A percentile compares a stretch with the other conserved stretches of the same genome.
These are phyloP conservation scores for Antennarius maculatus DNA, from an alignment of 2,797 vertebrate genomes.

Conservation along the genomic window DNA sequence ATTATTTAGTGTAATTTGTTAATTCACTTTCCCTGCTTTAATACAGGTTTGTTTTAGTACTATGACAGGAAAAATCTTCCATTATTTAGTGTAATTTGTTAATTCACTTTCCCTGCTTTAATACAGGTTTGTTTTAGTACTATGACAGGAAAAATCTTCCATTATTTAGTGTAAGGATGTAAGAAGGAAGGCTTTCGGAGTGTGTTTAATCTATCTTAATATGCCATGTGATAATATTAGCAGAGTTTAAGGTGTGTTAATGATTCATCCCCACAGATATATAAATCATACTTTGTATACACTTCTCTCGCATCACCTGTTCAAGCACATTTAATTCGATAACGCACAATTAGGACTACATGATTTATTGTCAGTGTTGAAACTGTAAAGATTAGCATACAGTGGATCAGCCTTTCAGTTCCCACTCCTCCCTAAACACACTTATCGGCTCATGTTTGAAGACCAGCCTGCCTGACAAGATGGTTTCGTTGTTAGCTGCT, in stretches of 20 bases:
- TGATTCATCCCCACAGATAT: slow-evolving; percentile 59
- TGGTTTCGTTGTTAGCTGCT: slow-evolving; percentile 56
- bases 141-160: slow-evolving; percentile 56
- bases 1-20: slow-evolving; percentile 56
- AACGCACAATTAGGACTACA: slow-evolving; percentile 68
- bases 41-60: slow-evolving; percentile 52
- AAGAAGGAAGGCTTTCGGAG: slow-evolving; percentile 52
- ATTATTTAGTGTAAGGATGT: slow-evolving; percentile 61
- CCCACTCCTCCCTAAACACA: slow-evolving; percentile 62
- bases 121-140: slow-evolving; percentile 52
- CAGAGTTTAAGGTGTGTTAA: slow-evolving; percentile 63
- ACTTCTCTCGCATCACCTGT: slow-evolving; percentile 59
- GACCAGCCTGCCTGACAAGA: slow-evolving; percentile 62
- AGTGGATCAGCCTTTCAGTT: slow-evolving; percentile 59
- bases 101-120: slow-evolving; percentile 34
- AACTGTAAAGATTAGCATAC: slow-evolving; percentile 65
- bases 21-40: slow-evolving; percentile 35
- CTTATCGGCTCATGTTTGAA: slow-evolving; percentile 76
- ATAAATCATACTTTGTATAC: slow-evolving; percentile 74
- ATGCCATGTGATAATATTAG: slow-evolving; percentile 62
- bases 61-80: slow-evolving; percentile 56
- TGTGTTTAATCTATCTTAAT: slow-evolving; percentile 68
- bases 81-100: slow-evolving; percentile 56
- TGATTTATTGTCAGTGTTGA: slow-evolving; percentile 65
- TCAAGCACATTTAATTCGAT: slow-evolving; percentile 68